Conservation (phyloP, 2,797 vertebrate species). For the Decapterus maruadsi region DNA sequence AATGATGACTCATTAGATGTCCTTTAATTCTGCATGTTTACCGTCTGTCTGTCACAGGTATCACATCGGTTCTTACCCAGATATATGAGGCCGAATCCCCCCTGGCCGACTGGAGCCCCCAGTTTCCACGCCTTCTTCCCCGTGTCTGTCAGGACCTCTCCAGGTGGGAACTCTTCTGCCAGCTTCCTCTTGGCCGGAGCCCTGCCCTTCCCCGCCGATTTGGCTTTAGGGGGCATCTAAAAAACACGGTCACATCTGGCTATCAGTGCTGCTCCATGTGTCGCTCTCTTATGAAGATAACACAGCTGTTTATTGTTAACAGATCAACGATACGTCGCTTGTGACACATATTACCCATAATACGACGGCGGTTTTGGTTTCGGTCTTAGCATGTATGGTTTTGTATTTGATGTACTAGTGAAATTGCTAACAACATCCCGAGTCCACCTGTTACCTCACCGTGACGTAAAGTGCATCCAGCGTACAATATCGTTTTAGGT, state of each 20-base stretch:
- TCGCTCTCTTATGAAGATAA: neutral
- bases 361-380: no score
- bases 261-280: neutral
- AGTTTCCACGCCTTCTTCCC: slow-evolving; percentile 94
- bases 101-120: slow-evolving; percentile 91
- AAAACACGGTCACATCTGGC: neutral
- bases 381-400: neutral
- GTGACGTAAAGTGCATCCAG: neutral
- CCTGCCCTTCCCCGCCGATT: slow-evolving; percentile 82
- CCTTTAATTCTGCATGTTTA: neutral
- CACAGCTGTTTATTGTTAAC: neutral
- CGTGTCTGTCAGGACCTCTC: slow-evolving; percentile 91
- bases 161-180: slow-evolving; percentile 91
- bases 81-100: slow-evolving; percentile 95
- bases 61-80: slow-evolving; percentile 85
- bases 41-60: neutral
- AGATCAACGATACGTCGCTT: neutral
- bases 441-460: accelerated
- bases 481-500: neutral
- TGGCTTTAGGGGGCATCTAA: slow-evolving; percentile 90
- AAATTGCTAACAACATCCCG: neutral
- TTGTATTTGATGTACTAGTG: neutral
- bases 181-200: slow-evolving; percentile 91
- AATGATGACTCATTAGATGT: neutral
- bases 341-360: neutral